Evolutionary conservation across 2,888 invertebrate species (phyloP), one percentile per base, ranked within the genome.

Genomic region (Macropis europaea): DNA sequence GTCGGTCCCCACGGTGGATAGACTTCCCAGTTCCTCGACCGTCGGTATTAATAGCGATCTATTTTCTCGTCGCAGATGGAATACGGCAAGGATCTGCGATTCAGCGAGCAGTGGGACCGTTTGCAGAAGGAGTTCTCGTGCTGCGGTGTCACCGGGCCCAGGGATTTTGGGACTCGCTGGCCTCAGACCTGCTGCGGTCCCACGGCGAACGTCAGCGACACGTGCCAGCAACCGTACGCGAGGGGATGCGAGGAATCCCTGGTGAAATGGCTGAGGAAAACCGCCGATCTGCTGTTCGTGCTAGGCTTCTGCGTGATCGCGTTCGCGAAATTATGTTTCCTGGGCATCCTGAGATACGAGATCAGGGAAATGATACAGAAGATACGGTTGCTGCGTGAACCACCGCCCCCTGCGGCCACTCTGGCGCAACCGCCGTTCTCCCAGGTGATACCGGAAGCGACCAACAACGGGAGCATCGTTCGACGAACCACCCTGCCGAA

Each of bases 331-430:
- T 92, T 96, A 90, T 96, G 96, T 92, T 97, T 97, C 92, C 93
- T 96, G 77, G 96, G 95, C 73, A 96, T 96, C 83, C 92, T 96
- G 83, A 93, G 96, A 70, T 95, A 95, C 91, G 96, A 96, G 92
- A 96, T 96, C 87, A 93, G 95, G 80, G 97, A 97, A 90, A 97
- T 97, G 97, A 96, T 97, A 87, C 96, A 96, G 90, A 97, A 97
- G 91, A 97, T 97, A 88, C 94, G 95, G 86, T 93, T 97, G 88
- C 91, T 97, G 73, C 93, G 87, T 19, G 89, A 88, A 64, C 83
- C 83, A 22, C 84, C 86, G 9, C 86, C 86, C 24, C 84, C 86
- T n/a, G 76, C 88, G 0, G 82, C 85, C 2, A 84, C 86, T 9
- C 86, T 86, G 61, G 83, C 85, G 17, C 89, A 88, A 59, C 84